phyloP scores from a whole-genome alignment of 2,113 vertebrate species.

The Cyanistes caeruleus region DNA sequence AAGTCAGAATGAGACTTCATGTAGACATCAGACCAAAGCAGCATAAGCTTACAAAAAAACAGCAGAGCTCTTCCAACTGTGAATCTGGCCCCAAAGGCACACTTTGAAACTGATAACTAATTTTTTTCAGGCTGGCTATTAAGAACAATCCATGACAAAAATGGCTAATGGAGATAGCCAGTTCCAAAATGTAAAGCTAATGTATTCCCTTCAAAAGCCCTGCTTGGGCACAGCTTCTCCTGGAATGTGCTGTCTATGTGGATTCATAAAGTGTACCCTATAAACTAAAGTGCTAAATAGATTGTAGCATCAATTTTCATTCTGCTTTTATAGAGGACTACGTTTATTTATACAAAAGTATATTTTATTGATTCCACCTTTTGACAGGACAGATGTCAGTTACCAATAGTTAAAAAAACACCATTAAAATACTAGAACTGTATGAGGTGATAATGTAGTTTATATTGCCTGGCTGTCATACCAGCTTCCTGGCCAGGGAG shows the following conservation, averaged over 20 bases:
- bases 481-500: not conserved
- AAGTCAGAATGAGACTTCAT: slow-evolving; percentile 23
- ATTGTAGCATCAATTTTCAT: not conserved
- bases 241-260: not conserved
- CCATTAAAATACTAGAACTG: not conserved
- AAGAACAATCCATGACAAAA: not conserved
- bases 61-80: not conserved
- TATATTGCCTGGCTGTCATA: not conserved
- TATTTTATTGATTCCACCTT: not conserved
- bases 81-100: not conserved
- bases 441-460: not conserved
- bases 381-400: not conserved
- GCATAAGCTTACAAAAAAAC: not conserved
- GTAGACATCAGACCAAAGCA: slow-evolving; percentile 19
- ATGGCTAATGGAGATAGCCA: slow-evolving; percentile 1
- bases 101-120: not conserved
- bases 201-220: slow-evolving; percentile 1
- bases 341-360: not conserved
- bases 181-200: not conserved
- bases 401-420: not conserved
- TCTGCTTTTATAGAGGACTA: not conserved
- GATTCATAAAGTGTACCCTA: not conserved
- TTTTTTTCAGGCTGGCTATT: slow-evolving; percentile 24
- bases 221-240: not conserved
- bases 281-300: not conserved